These are phyloP conservation scores for Diglossa cyanea DNA, from an alignment of 2,797 vertebrate species.

Conservation along the genomic window DNA sequence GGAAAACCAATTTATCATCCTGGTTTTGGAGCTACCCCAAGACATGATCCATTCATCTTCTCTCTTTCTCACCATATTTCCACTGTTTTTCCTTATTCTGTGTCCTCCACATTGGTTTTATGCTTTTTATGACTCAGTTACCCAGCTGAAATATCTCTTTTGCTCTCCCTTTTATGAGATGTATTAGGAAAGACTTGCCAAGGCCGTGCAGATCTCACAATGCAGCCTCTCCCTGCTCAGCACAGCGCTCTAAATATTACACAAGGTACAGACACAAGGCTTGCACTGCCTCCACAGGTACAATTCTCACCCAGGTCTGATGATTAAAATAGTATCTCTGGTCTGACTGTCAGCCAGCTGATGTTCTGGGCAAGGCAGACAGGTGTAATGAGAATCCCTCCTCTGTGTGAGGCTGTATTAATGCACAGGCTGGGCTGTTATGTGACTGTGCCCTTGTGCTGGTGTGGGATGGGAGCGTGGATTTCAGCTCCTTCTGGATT, in stretches of 20 bases:
- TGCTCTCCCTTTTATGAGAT: background rate
- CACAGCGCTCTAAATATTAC: background rate
- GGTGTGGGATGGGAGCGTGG: background rate
- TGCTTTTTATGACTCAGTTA: constrained; percentile 3
- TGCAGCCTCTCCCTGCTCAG: background rate
- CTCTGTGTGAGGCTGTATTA: background rate
- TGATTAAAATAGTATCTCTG: background rate
- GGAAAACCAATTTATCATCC: background rate
- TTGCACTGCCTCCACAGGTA: background rate
- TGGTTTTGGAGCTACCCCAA: background rate
- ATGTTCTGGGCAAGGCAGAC: background rate
- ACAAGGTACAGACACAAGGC: background rate
- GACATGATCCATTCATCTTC: background rate
- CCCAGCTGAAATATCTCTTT: background rate
- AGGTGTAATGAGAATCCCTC: rapidly evolving
- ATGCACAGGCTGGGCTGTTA: background rate
- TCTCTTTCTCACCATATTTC: background rate
- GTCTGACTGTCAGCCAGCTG: background rate
- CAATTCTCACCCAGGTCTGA: background rate
- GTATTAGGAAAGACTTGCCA: background rate
- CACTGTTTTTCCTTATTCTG: background rate
- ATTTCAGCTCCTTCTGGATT: background rate
- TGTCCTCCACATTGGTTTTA: background rate
- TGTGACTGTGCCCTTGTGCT: background rate
- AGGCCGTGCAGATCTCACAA: background rate